Evolutionary conservation across 1,140 invertebrate species (phyloP).

Genomic region (Drosophila funebris): DNA sequence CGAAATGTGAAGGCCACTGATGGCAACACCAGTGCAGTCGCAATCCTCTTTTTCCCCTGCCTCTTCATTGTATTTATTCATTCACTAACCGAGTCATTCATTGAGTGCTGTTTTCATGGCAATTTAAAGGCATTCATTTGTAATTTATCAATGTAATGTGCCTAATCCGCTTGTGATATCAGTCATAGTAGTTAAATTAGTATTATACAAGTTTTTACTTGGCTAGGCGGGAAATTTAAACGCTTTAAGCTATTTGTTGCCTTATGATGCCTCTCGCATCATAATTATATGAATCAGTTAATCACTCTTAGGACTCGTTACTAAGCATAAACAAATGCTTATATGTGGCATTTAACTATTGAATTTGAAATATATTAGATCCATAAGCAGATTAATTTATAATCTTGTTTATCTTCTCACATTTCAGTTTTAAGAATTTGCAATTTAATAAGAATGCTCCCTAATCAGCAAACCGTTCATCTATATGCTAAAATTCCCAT

Average conservation of each 20-base stretch:
- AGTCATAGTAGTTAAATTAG: conserved; percentile 6
- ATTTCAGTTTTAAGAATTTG: conserved; percentile 49
- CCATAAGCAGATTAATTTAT: neutral
- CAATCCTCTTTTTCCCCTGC: neutral
- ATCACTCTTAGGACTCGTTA: too few species aligned
- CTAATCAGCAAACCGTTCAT: conserved; percentile 26
- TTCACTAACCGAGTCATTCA: conserved; percentile 35
- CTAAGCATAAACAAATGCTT: too few species aligned
- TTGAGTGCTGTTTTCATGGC: conserved; percentile 37
- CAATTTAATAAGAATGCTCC: conserved; percentile 30
- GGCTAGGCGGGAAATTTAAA: too few species aligned
- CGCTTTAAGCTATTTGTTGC: too few species aligned
- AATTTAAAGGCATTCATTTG: conserved; percentile 40
- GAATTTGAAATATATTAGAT: neutral
- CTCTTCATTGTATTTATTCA: conserved; percentile 6
- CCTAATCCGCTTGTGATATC: conserved; percentile 28
- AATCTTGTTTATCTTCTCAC: conserved; percentile 40
- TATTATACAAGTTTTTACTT: too few species aligned
- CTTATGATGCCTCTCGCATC: too few species aligned
- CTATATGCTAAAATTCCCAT: conserved; percentile 35
- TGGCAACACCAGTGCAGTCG: conserved; percentile 22
- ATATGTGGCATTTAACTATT: neutral
- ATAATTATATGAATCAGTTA: too few species aligned
- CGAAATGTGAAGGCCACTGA: conserved; percentile 73
- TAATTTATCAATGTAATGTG: conserved; percentile 42